Conservation (phyloP, 2,888 invertebrate genomes). For the Antheraea yamamai region DNA sequence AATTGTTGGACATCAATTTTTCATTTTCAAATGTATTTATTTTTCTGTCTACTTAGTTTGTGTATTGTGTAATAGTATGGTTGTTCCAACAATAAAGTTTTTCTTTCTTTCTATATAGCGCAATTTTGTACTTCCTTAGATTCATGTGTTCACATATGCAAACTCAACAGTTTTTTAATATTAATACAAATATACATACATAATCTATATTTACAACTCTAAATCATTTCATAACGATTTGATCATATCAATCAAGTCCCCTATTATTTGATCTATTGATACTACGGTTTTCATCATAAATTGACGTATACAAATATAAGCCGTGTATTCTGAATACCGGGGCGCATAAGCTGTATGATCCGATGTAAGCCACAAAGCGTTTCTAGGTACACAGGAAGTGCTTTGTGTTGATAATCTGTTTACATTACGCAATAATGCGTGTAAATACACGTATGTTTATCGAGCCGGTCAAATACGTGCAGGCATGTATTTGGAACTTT, state of each 20-base stretch:
- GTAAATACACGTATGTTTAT: conserved; percentile 18
- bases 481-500: conserved; percentile 12
- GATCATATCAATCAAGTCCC: no score
- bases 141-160: background rate
- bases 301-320: background rate
- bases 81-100: no score
- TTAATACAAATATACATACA: background rate
- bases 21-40: no score
- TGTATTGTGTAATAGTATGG: no score
- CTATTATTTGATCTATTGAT: background rate
- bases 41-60: no score
- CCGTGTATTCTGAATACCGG: background rate
- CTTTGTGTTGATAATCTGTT: conserved; percentile 23
- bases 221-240: background rate
- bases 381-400: conserved; percentile 23
- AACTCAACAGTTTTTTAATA: background rate
- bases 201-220: background rate
- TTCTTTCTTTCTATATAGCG: no score
- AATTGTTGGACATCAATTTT: no score
- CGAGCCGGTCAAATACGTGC: conserved; percentile 16
- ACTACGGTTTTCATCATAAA: background rate
- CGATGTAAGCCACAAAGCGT: conserved; percentile 12
- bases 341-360: background rate
- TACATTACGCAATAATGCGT: conserved; percentile 20
- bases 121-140: background rate